Conservation (phyloP, 2,888 invertebrate species). For the Mesorhabditis spiculigera region DNA sequence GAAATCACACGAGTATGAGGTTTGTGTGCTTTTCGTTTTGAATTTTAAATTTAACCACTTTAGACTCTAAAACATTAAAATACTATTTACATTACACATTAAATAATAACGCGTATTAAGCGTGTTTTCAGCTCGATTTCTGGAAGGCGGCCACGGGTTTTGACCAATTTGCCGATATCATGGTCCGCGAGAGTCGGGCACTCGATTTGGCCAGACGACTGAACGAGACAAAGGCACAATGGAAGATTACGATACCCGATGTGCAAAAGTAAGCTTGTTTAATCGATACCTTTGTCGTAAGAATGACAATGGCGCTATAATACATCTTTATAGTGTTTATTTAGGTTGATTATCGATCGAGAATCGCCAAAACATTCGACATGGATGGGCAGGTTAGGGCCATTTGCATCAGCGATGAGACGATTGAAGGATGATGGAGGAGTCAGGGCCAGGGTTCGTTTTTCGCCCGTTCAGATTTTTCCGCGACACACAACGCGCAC, state of each 20-base stretch:
- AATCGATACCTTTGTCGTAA: background rate
- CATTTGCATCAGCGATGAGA: conserved; percentile 21
- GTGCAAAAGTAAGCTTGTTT: conserved; percentile 65
- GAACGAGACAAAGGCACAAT: conserved; percentile 18
- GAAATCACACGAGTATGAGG: conserved; percentile 29
- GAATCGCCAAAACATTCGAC: conserved; percentile 28
- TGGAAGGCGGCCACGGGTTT: conserved; percentile 55
- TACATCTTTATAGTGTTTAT: conserved; percentile 6
- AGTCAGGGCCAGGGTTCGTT: conserved; percentile 27
- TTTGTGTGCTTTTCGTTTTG: conserved; percentile 1
- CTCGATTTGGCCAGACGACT: conserved; percentile 67
- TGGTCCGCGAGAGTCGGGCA: conserved; percentile 70
- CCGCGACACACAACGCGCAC: too few relatives aligned
- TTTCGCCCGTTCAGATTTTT: background rate
- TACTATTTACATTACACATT: too few relatives aligned
- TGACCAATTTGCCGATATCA: conserved; percentile 65
- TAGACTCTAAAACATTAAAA: too few relatives aligned
- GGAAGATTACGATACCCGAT: conserved; percentile 61
- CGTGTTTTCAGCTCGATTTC: conserved; percentile 48
- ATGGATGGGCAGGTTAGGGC: background rate
- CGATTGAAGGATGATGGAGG: conserved; percentile 36
- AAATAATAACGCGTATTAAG: too few relatives aligned
- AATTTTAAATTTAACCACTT: too few relatives aligned
- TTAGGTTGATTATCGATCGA: conserved; percentile 47
- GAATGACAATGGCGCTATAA: background rate